These are phyloP conservation scores for Megaceryle torquata DNA, from an alignment of 2,113 vertebrate species.

Conservation along the genomic window DNA sequence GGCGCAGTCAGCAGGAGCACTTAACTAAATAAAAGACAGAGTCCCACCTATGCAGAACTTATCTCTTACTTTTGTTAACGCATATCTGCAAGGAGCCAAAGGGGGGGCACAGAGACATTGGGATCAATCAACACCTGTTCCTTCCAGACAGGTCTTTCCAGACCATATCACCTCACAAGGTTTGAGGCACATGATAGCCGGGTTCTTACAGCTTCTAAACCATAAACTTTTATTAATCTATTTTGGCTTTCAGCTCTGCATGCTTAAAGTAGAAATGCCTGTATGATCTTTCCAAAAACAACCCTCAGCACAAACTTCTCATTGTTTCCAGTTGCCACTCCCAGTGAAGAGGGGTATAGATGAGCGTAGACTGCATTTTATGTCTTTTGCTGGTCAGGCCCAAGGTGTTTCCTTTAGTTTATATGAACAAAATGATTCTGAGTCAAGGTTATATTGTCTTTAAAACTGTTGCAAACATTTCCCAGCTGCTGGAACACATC, in stretches of 20 bases:
- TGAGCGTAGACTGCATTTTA: not conserved
- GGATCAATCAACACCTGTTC: too few species aligned
- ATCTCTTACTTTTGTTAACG: too few species aligned
- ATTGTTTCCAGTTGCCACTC: not conserved
- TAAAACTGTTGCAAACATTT: not conserved
- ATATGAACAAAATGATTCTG: not conserved
- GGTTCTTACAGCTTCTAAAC: not conserved
- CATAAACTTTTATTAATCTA: not conserved
- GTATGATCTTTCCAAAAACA: not conserved
- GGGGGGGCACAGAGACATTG: too few species aligned
- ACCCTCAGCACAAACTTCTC: not conserved
- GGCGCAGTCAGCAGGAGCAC: too few species aligned
- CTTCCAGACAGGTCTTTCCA: too few species aligned
- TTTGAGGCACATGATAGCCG: too few species aligned
- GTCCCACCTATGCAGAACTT: too few species aligned
- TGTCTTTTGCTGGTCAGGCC: not conserved
- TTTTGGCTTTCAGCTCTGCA: not conserved
- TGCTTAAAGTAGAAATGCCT: not conserved
- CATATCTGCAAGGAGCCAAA: too few species aligned
- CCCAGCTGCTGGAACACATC: not conserved
- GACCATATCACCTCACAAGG: too few species aligned
- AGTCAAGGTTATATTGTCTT: not conserved
- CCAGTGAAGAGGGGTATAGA: not conserved
- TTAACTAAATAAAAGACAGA: too few species aligned
- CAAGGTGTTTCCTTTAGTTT: not conserved